Conservation (phyloP, 1,140 invertebrate genomes). For the Homalodisca vitripennis region DNA sequence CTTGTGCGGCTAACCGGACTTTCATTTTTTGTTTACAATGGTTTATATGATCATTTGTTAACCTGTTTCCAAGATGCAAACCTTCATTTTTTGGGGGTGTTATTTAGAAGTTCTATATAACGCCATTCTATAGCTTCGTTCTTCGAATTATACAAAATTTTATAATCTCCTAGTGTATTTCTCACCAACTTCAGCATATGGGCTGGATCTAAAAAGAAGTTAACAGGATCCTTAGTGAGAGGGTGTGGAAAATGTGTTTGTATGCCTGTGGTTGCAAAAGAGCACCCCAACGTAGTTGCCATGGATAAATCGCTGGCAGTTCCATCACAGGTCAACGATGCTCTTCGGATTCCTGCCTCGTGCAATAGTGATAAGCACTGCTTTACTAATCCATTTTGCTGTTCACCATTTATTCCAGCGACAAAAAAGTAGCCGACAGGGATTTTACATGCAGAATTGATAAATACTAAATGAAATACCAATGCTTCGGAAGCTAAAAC, state of each 20-base stretch:
- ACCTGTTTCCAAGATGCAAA: not conserved
- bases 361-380: not conserved
- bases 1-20: too few species aligned
- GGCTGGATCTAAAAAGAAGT: too few species aligned
- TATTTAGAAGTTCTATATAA: not conserved
- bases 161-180: too few species aligned
- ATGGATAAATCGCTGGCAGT: not conserved
- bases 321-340: not conserved
- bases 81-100: not conserved
- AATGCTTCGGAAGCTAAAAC: too few species aligned
- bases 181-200: too few species aligned
- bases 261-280: not conserved
- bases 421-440: too few species aligned
- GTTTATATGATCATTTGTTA: too few species aligned
- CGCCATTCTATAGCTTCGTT: not conserved
- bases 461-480: too few species aligned
- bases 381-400: not conserved
- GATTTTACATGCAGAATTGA: not conserved
- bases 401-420: not conserved
- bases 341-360: not conserved
- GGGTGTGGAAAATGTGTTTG: not conserved
- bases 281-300: not conserved
- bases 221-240: not conserved
- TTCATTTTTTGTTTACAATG: too few species aligned
- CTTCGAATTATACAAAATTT: not conserved